Evolutionary conservation across 2,797 vertebrate genomes (phyloP).

Genomic region (Darevskia nairensis): DNA sequence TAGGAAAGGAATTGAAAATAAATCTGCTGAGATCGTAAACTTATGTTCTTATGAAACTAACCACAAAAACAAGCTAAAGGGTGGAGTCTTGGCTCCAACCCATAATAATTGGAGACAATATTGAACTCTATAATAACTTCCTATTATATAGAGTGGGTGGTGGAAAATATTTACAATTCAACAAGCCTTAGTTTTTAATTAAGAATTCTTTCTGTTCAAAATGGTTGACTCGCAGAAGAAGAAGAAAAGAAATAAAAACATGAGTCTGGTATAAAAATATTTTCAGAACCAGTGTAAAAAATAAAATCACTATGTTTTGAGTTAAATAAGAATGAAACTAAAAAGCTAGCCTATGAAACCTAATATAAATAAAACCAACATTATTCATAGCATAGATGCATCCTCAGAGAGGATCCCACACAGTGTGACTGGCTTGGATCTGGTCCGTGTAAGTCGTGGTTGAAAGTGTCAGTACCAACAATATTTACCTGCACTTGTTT

Average conservation of each 20-base stretch:
- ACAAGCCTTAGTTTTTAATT: no score
- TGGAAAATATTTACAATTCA: constrained; percentile 1
- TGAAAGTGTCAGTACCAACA: no score
- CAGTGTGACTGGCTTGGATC: not conserved
- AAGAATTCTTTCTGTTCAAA: not conserved
- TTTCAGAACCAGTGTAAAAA: not conserved
- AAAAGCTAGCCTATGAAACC: not conserved
- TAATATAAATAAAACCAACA: not conserved
- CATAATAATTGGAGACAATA: no score
- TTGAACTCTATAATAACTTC: no score
- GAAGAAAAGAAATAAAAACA: no score
- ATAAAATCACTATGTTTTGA: not conserved
- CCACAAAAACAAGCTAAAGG: no score
- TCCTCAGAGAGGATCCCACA: not conserved
- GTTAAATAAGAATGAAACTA: not conserved
- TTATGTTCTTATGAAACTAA: no score
- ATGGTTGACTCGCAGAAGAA: not conserved
- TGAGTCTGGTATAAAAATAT: not conserved
- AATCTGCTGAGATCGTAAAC: no score
- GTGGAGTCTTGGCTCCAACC: no score
- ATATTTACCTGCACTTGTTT: constrained; percentile 88
- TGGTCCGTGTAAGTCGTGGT: not conserved
- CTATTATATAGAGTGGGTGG: not conserved
- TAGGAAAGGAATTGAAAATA: no score
- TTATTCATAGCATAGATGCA: not conserved